Conservation (phyloP, 2,113 vertebrate genomes). For the Myodes glareolus region DNA sequence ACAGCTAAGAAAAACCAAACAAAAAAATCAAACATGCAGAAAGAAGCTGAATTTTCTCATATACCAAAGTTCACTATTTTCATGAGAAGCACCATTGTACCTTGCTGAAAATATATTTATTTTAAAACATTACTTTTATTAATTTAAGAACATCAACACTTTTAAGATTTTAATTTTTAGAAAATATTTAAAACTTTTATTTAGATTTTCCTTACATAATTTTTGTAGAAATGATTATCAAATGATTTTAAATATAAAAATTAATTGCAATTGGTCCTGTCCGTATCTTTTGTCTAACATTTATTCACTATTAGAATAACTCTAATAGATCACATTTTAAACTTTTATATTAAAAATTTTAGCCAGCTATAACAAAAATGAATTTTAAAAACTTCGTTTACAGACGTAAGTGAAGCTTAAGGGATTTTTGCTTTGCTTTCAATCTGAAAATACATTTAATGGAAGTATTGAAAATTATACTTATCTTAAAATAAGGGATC, state of each 20-base stretch:
- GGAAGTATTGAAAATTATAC: background rate
- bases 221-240: background rate
- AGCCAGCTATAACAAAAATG: background rate
- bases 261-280: conserved; percentile 8
- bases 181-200: background rate
- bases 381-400: background rate
- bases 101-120: background rate
- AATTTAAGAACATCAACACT: background rate
- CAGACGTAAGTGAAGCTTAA: background rate
- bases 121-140: conserved; percentile 9
- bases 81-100: background rate
- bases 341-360: conserved; percentile 20
- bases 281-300: background rate
- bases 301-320: background rate
- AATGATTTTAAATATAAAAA: background rate
- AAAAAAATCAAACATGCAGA: background rate
- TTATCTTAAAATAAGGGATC: conserved; percentile 3
- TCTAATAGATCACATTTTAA: background rate
- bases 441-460: background rate
- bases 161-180: conserved; percentile 1
- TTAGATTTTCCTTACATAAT: background rate
- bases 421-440: background rate
- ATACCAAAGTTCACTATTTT: background rate
- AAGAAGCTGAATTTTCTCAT: background rate
- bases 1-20: background rate